A percentile compares a stretch with the other conserved stretches of the same genome.
Conservation (phyloP, 2,797 vertebrate genomes). For the Argya squamiceps region DNA sequence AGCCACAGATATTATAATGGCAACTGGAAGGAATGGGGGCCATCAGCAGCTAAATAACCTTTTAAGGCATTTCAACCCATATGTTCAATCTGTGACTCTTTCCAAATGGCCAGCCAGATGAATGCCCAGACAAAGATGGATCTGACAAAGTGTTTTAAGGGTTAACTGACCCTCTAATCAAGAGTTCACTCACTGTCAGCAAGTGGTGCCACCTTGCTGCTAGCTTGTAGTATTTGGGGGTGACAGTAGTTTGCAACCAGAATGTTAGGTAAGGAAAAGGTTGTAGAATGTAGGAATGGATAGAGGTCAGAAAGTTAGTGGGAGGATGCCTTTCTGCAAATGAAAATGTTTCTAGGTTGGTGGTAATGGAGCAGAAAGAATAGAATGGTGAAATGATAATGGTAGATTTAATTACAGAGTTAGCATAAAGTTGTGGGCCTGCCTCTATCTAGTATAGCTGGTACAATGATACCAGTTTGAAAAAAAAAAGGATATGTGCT, state of each 20-base stretch:
- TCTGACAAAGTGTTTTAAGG: neutral
- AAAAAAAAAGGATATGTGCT: constrained; percentile 4
- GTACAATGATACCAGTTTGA: neutral
- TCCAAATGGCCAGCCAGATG: neutral
- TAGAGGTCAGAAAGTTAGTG: constrained; percentile 41
- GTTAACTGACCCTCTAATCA: neutral
- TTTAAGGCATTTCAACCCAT: neutral
- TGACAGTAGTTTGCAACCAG: constrained; percentile 40
- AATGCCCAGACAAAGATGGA: neutral
- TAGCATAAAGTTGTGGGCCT: constrained; percentile 7
- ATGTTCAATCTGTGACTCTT: neutral
- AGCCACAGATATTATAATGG: neutral
- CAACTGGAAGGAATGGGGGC: neutral
- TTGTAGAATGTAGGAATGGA: constrained; percentile 62
- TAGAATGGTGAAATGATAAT: neutral
- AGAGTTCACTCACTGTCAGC: constrained; percentile 1
- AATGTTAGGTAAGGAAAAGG: constrained; percentile 58
- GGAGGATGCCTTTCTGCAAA: constrained; percentile 11
- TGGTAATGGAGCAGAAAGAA: constrained; percentile 38
- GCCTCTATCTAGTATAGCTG: neutral
- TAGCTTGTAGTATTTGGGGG: constrained; percentile 40
- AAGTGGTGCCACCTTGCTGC: constrained; percentile 11
- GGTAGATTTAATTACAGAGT: constrained; percentile 19
- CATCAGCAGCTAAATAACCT: neutral
- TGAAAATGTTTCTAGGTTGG: constrained; percentile 27